Conservation (phyloP, 1,140 invertebrate species). For the Bombus sibiricus region DNA sequence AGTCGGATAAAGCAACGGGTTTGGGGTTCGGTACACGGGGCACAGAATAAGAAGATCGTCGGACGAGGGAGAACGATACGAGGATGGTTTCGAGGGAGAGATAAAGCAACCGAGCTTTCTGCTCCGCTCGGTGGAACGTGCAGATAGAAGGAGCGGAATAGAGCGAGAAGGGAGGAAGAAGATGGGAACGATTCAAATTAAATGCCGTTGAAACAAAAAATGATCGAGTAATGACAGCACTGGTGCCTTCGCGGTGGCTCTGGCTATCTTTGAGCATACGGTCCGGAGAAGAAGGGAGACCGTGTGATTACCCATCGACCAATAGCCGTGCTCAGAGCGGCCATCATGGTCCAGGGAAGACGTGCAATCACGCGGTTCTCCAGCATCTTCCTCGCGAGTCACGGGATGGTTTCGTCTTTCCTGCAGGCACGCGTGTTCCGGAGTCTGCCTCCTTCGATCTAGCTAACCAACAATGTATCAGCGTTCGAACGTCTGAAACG, state of each 20-base stretch:
- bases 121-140: neutral
- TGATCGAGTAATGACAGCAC: constrained; percentile 70
- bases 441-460: constrained; percentile 10
- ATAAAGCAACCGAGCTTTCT: neutral
- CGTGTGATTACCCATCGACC: constrained; percentile 73
- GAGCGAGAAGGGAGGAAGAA: neutral
- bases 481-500: neutral
- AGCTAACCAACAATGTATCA: constrained; percentile 10
- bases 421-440: constrained; percentile 33
- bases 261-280: constrained; percentile 57
- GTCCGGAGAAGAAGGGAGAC: constrained; percentile 50
- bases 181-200: constrained; percentile 70
- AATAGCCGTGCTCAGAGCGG: constrained; percentile 74
- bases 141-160: neutral
- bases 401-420: constrained; percentile 50
- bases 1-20: constrained; percentile 47
- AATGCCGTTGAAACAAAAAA: constrained; percentile 73
- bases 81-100: neutral
- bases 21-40: constrained; percentile 17
- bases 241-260: constrained; percentile 56
- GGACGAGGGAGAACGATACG: constrained; percentile 7
- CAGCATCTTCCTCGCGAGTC: constrained; percentile 53
- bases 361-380: constrained; percentile 74
- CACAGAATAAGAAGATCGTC: constrained; percentile 17
- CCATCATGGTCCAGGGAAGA: constrained; percentile 74